A percentile compares a stretch with the other conserved stretches of the same genome.
phyloP scores from a whole-genome alignment of 2,797 vertebrate genomes.

The Uromys caudimaculatus region DNA sequence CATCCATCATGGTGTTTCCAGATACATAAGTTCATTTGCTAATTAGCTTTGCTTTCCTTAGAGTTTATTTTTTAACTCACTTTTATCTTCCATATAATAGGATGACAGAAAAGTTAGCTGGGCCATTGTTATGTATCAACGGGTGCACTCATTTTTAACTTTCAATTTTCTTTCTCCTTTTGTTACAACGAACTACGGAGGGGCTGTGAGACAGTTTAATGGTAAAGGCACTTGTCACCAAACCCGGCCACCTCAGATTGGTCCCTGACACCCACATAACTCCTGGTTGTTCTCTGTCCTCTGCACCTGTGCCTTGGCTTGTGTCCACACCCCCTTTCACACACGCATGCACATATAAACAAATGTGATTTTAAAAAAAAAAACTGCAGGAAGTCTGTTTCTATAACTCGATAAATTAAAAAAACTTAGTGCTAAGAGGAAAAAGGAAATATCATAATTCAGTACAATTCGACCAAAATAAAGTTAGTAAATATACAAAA shows the following conservation, averaged over 20 bases:
- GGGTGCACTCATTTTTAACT: background rate
- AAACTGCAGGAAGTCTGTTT: background rate
- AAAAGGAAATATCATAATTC: slow-evolving; percentile 29
- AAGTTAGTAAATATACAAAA: slow-evolving; percentile 37
- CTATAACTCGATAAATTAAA: background rate
- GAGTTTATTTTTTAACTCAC: slow-evolving; percentile 52
- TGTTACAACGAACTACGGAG: background rate
- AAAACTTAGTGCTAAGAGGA: background rate
- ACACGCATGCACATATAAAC: background rate
- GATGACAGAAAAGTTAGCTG: slow-evolving; percentile 18
- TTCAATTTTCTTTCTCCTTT: slow-evolving; percentile 31
- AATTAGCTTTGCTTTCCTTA: slow-evolving; percentile 13
- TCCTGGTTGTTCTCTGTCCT: background rate
- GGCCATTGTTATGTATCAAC: background rate
- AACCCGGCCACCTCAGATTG: background rate
- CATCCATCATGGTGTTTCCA: background rate
- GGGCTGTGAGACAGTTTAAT: too few species aligned
- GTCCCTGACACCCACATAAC: too few species aligned
- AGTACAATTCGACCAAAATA: background rate
- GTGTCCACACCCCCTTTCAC: background rate
- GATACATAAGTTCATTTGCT: background rate
- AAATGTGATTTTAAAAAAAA: background rate
- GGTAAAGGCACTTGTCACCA: background rate
- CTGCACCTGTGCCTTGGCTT: background rate
- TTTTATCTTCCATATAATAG: slow-evolving; percentile 43